Percentiles rank a stretch among this genome's conserved stretches.
These are phyloP conservation scores for Bradypodion pumilum DNA, from an alignment of 2,797 vertebrate species.

Conservation along the genomic window DNA sequence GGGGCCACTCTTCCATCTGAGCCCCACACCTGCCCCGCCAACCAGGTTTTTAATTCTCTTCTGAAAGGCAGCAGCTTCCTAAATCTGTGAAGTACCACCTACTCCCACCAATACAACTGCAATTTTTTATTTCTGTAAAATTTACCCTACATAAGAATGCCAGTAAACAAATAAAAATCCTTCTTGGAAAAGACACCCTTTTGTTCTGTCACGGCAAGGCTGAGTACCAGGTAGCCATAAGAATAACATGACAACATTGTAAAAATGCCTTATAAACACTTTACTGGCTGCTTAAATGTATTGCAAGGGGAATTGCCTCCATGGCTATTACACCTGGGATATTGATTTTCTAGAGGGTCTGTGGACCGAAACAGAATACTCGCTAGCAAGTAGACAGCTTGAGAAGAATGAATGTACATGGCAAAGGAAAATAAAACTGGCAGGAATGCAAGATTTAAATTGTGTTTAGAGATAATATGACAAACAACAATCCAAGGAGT, in stretches of 20 bases:
- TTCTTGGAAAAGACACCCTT: too few relatives aligned
- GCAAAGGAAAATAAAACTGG: slow-evolving; percentile 28
- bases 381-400: slow-evolving; percentile 32
- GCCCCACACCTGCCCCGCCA: too few relatives aligned
- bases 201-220: fast-evolving
- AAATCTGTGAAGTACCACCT: too few relatives aligned
- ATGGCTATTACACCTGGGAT: neutral
- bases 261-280: neutral
- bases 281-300: neutral
- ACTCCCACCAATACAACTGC: too few relatives aligned
- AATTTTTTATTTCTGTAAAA: too few relatives aligned
- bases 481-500: slow-evolving; percentile 33
- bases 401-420: neutral
- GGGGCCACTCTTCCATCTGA: too few relatives aligned
- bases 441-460: slow-evolving; percentile 43
- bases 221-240: neutral
- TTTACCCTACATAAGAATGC: too few relatives aligned
- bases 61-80: too few relatives aligned
- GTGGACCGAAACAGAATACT: neutral
- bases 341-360: neutral
- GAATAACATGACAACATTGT: neutral
- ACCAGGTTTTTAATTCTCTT: too few relatives aligned
- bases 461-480: slow-evolving; percentile 45
- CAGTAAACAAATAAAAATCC: too few relatives aligned
- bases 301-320: neutral